A percentile compares a stretch with the other conserved stretches of the same genome.
Evolutionary conservation across 2,113 vertebrate species (phyloP).

Genomic region (Festucalex cinctus): DNA sequence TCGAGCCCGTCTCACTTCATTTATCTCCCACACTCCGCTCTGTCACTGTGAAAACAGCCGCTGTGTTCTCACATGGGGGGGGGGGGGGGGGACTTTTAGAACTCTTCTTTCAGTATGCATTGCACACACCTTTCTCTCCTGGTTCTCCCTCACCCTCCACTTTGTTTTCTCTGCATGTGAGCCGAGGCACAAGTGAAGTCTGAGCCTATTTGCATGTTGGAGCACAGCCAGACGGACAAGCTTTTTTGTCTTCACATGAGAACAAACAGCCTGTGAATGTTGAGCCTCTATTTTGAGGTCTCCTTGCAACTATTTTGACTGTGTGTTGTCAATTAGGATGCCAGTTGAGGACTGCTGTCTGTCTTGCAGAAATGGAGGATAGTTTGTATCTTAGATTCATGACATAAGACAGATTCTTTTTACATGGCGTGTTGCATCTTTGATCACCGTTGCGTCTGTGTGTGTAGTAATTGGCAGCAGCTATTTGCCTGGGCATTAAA

Average conservation of each 20-base stretch:
- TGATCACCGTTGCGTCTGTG: too few species aligned
- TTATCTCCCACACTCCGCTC: conserved; percentile 42
- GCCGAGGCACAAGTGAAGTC: conserved; percentile 32
- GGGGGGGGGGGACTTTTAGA: conserved; percentile 54
- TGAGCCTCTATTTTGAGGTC: conserved; percentile 11
- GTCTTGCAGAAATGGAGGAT: background rate
- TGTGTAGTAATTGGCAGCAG: background rate
- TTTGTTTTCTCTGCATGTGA: conserved; percentile 32
- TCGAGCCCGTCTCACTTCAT: conserved; percentile 39
- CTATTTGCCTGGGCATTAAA: background rate
- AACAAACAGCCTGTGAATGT: conserved; percentile 14
- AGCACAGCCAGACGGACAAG: conserved; percentile 24
- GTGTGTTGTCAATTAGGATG: conserved; percentile 1
- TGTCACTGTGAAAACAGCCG: conserved; percentile 33
- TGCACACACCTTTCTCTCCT: conserved; percentile 37
- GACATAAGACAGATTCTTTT: background rate
- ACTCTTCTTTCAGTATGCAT: conserved; percentile 58
- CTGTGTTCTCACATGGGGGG: conserved; percentile 47
- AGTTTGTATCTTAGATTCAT: background rate
- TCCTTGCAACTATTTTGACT: background rate
- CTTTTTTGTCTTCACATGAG: conserved; percentile 28
- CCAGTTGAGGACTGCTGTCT: conserved; percentile 6
- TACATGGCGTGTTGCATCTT: too few species aligned
- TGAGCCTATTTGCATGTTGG: conserved; percentile 44
- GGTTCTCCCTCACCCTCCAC: conserved; percentile 18